phyloP scores from a whole-genome alignment of 2,888 invertebrate genomes.

The Orthonychiurus folsomi region DNA sequence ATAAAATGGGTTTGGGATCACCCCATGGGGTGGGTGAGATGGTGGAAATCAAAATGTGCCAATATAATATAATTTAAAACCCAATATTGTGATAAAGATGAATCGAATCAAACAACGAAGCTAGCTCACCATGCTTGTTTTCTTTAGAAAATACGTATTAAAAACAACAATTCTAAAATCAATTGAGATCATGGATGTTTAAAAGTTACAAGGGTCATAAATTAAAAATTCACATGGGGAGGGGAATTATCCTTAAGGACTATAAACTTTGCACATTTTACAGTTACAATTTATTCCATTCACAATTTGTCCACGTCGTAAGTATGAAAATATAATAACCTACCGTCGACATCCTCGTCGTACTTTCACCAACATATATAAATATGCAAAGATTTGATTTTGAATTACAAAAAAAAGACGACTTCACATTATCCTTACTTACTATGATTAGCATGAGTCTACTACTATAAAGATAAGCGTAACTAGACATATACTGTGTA shows the following conservation, averaged over 20 bases:
- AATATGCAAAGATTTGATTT: not conserved
- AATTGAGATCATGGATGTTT: not conserved
- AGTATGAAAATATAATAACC: not conserved
- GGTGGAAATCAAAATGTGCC: too few relatives aligned
- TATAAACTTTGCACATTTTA: not conserved
- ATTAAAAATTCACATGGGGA: not conserved
- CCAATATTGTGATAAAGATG: too few relatives aligned
- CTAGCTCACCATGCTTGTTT: too few relatives aligned
- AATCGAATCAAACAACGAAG: too few relatives aligned
- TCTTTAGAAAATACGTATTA: too few relatives aligned
- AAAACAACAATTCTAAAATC: too few relatives aligned
- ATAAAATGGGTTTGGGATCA: too few relatives aligned
- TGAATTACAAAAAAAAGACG: not conserved
- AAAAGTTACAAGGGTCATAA: not conserved
- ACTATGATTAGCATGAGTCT: too few relatives aligned
- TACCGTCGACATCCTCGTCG: too few relatives aligned
- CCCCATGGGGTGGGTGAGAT: too few relatives aligned
- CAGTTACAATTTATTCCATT: too few relatives aligned
- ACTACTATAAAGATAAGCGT: not conserved
- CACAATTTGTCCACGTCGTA: not conserved
- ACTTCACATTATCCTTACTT: not conserved
- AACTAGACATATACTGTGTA: not conserved
- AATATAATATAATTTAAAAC: too few relatives aligned
- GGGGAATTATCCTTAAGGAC: not conserved
- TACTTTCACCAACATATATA: not conserved